Conservation (phyloP, 2,113 vertebrate genomes). For the Pteruthius melanotis region DNA sequence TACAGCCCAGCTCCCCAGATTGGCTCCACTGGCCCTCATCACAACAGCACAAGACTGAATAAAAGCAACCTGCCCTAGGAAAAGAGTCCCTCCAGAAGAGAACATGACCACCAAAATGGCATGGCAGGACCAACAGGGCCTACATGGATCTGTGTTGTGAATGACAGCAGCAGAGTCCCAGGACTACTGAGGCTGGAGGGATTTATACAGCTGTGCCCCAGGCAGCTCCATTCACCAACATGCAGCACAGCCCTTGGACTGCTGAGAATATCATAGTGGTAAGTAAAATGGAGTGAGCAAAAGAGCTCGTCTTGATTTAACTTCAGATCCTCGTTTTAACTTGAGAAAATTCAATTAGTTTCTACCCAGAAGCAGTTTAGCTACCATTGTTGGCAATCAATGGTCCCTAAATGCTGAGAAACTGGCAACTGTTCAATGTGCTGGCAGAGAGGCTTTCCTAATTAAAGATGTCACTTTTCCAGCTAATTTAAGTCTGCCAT, state of each 20-base stretch:
- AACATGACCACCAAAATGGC: rapidly evolving
- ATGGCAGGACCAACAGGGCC: not conserved
- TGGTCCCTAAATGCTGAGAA: conserved; percentile 67
- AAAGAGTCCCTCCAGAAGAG: not conserved
- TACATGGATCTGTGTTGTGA: not conserved
- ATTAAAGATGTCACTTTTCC: conserved; percentile 73
- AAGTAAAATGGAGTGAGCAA: conserved; percentile 23
- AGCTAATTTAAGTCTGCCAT: conserved; percentile 64
- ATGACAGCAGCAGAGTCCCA: not conserved
- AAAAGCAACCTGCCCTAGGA: not conserved
- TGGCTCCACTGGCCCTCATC: not conserved
- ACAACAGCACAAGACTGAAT: not conserved
- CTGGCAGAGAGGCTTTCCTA: conserved; percentile 67
- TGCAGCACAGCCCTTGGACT: not conserved
- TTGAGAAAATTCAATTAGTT: conserved; percentile 69
- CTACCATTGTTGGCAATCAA: conserved; percentile 67
- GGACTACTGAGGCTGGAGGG: not conserved
- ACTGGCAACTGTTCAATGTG: conserved; percentile 61
- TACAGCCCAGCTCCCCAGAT: not conserved
- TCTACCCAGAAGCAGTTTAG: conserved; percentile 60
- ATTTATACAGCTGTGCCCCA: not conserved
- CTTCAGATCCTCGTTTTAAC: conserved; percentile 41
- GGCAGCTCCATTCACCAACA: not conserved
- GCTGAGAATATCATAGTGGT: not conserved
- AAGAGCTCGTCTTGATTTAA: conserved; percentile 20